Evolutionary conservation across 2,797 vertebrate species (phyloP), one percentile per base, ranked within the genome.

Genomic region (Pseudopleuronectes americanus): DNA sequence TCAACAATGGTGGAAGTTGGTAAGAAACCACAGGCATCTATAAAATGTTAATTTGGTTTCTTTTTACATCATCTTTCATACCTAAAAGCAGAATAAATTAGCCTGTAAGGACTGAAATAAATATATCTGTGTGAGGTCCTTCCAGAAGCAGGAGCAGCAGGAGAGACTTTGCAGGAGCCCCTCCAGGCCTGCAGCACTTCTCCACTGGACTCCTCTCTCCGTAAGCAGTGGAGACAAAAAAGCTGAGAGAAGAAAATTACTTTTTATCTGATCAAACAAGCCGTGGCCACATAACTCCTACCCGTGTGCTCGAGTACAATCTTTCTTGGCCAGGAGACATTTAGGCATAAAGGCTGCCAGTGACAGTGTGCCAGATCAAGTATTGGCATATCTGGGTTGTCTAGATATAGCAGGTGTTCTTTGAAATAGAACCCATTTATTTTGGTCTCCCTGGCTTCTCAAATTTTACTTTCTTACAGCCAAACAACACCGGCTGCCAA

Each of bases 341-440:
- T 73, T 68, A 71, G 57, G 57, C 19, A 26, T 64, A 57, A 71
- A 80, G 38, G 45, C 47, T 10, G 22, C 66, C 7, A 7, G 56
- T 75, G 60, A 80, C 69, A 63, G 21, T 63, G 65, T 76, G 65
- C 70, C 78, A 84, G 67, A 82, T 87, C 63, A 75, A 77, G 49
- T 74, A 73, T 82, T 85, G 85, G 72, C 61, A 60, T 69, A 84
- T 79, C 71, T 80, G n/a, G 73, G 77, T 68, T 76, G 71, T 84
- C 79, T 68, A 68, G 78, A 80, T 76, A 75, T 58, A 82, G 78
- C 85, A 84, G 74, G 83, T 82, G 67, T 74, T 7, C 28, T 69
- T 80, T 13, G 9, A 84, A 84, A 87, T 79, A 86, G 70, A 79
- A 76, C 74, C 74, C 51, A 84, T 85, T 85, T 73, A 79, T 90